phyloP scores from a whole-genome alignment of 2,888 invertebrate species.

The Portevinia maculata region DNA sequence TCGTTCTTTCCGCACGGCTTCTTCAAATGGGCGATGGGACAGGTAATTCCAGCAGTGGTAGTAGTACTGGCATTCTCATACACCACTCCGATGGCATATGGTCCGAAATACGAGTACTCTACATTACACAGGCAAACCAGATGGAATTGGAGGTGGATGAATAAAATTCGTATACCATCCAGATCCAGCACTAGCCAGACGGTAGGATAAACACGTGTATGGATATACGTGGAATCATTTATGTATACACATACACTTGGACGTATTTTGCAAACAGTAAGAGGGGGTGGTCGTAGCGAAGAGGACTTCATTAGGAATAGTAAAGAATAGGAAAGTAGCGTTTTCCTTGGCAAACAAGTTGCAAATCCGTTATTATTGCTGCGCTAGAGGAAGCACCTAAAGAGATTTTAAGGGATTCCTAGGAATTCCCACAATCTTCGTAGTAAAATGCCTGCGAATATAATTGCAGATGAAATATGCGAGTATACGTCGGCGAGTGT shows the following conservation, averaged over 20 bases:
- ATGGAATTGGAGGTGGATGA: constrained; percentile 12
- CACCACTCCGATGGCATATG: constrained; percentile 59
- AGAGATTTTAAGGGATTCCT: constrained; percentile 62
- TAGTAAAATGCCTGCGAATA: constrained; percentile 60
- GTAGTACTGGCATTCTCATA: constrained; percentile 29
- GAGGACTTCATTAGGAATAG: constrained; percentile 68
- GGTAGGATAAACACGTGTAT: constrained; percentile 29
- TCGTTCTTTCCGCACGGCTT: constrained; percentile 45
- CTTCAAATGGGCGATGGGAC: constrained; percentile 24
- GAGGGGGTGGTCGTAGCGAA: constrained; percentile 42
- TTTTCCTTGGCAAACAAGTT: constrained; percentile 17
- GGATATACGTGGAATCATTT: constrained; percentile 41
- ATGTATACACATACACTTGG: constrained; percentile 17
- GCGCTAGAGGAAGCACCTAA: constrained; percentile 40
- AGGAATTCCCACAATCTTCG: constrained; percentile 54
- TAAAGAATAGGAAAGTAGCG: too few species aligned
- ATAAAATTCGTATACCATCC: constrained; percentile 40
- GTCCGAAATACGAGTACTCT: constrained; percentile 57
- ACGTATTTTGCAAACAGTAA: background rate
- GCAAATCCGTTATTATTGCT: constrained; percentile 38
- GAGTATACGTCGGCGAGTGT: constrained; percentile 29
- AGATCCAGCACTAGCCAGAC: constrained; percentile 23
- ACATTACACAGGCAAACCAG: background rate
- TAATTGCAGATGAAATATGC: constrained; percentile 67
- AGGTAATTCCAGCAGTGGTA: constrained; percentile 1